Evolutionary conservation across 2,888 invertebrate species (phyloP), one percentile per base, ranked within the genome.

Genomic region (Phyto melanocephala): DNA sequence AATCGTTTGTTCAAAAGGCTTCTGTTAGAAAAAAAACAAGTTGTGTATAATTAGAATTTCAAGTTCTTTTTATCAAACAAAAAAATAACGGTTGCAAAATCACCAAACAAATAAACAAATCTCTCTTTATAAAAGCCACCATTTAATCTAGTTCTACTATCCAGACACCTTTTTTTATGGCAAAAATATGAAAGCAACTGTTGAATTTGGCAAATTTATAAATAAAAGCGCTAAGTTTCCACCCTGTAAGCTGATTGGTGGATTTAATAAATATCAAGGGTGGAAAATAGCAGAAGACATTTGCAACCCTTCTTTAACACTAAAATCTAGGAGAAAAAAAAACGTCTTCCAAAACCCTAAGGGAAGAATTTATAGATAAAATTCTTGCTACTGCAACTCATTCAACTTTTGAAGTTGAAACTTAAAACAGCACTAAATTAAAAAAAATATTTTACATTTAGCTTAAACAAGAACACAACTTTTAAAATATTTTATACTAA

Each of bases 341-440:
- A 71, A 72, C 24, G 11, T 74, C 58, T 79, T 42, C 37, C 71
- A 42, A 58, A 67, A 45, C n/a, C 40, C 70, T 68, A 77, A 50
- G 45, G 52, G 17, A 56, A 50, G 67, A 70, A 74, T 77, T 77
- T 83, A 80, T 77, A 67, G 40, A 8, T 56, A 81, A 58, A 35
- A 54, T 28, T 52, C 4, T 15, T 22, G 3, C 40, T 35, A 62
- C 35, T 63, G 42, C 47, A 70, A 80, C 67, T 87, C 88, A 89
- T 90, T 89, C 88, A 88, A 87, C 90, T 90, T 86, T 85, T 85
- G 85, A 86, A 89, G 89, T 90, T 88, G 90, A 89, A 87, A 88
- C 86, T 85, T 86, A 77, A 77, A 84, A 86, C 87, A 79, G 76
- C 85, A 85, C 86, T 17, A 28, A 28, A 28, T 28, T 5, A 5